Evolutionary conservation across 2,113 vertebrate species (phyloP).

Genomic region (Patagioenas fasciata): DNA sequence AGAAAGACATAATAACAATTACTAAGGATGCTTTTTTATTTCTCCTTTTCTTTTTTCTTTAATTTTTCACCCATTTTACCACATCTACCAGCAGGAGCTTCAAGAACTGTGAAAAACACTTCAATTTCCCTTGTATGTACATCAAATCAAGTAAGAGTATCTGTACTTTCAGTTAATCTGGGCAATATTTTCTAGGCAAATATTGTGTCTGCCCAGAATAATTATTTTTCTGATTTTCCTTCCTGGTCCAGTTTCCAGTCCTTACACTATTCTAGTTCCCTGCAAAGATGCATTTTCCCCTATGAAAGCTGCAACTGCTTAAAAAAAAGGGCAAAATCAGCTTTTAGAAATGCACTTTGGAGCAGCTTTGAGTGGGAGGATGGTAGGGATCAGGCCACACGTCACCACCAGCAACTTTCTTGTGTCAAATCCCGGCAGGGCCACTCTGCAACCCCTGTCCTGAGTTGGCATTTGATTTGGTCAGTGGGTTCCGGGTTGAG

Average conservation of each 20-base stretch:
- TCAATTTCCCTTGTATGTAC: not conserved
- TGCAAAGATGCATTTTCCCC: not conserved
- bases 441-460: rapidly evolving
- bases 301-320: not conserved
- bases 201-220: not conserved
- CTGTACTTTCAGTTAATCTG: not conserved
- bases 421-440: not conserved
- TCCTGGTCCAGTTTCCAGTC: not conserved
- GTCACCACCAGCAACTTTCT: not conserved
- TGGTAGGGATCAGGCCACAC: too few relatives aligned
- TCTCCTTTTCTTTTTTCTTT: not conserved
- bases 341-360: not conserved
- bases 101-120: not conserved
- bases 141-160: not conserved
- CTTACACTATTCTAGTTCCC: not conserved
- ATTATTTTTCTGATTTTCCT: not conserved
- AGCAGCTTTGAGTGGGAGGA: not conserved
- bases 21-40: not conserved
- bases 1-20: not conserved
- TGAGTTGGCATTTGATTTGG: not conserved
- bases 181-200: not conserved
- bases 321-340: not conserved
- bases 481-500: not conserved
- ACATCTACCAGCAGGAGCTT: not conserved
- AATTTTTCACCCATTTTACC: not conserved